These are phyloP conservation scores for Sebastiscus tertius DNA, from an alignment of 2,797 vertebrate genomes.

Conservation along the genomic window DNA sequence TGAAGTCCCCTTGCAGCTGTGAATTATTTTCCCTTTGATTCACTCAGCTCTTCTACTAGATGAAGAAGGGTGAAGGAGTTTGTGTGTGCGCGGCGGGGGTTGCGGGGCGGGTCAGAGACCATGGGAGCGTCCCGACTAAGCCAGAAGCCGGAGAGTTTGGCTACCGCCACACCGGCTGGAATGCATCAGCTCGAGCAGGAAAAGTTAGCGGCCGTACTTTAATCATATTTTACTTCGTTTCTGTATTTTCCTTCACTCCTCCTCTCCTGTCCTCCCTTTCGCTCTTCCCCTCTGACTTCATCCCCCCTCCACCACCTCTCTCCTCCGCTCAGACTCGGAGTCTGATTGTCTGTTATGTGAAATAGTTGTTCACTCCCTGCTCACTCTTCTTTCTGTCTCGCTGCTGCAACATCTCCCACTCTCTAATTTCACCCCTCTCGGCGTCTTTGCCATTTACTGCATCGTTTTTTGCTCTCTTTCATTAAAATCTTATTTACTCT, in stretches of 20 bases:
- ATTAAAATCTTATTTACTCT: constrained; percentile 56
- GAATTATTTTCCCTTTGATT: constrained; percentile 81
- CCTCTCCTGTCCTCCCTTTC: constrained; percentile 55
- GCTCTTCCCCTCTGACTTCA: constrained; percentile 54
- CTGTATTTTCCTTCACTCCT: constrained; percentile 63
- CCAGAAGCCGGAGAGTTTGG: constrained; percentile 59
- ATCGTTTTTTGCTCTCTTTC: constrained; percentile 42
- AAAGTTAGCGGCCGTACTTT: constrained; percentile 53
- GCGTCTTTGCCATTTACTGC: constrained; percentile 30
- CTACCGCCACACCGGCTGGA: constrained; percentile 70
- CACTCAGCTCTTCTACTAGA: constrained; percentile 52
- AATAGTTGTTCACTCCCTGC: constrained; percentile 66
- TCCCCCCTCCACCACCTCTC: constrained; percentile 29
- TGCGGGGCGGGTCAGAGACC: constrained; percentile 69
- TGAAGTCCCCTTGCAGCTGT: constrained; percentile 78
- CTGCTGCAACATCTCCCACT: constrained; percentile 56
- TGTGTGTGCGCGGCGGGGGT: constrained; percentile 52
- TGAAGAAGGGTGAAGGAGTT: constrained; percentile 69
- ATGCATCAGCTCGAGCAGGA: constrained; percentile 61
- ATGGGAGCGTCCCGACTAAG: constrained; percentile 70
- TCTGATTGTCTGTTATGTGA: constrained; percentile 72
- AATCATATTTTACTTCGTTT: constrained; percentile 62
- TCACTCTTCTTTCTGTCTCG: constrained; percentile 32
- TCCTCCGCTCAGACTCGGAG: constrained; percentile 39
- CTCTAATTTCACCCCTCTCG: constrained; percentile 57